Evolutionary conservation across 2,888 invertebrate species (phyloP), one percentile per base, ranked within the genome.

Genomic region (Pedicia rivosa): DNA sequence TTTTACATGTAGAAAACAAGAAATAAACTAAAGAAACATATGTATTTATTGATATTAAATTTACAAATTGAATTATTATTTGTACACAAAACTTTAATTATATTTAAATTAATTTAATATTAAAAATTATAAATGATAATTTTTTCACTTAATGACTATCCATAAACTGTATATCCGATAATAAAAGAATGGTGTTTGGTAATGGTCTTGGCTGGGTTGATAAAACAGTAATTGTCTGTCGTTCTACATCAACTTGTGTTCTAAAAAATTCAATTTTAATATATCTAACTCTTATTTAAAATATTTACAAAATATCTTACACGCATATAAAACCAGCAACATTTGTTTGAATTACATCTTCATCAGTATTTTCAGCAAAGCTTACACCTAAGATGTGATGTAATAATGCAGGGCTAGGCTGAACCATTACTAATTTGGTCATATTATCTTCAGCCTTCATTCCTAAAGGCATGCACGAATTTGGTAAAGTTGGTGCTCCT

Each of bases 401-500:
- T 31, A 84, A 64, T 32, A 95, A 67, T 43, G 74, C 74, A 1
- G 74, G 67, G 51, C 81, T 72, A 2, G 88, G 81, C 40, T 74
- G 70, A 25, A 91, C 75, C 1, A 74, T 64, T 20, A 94, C 88
- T 36, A 94, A 65, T 64, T 90, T 90, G 0, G 90, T 91, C 43
- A 82, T 68, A 55, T 87, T 88, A 60, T 95, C 94, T 54, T 84
- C 84, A 0, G 62, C 57, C 46, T 51, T 87, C 90, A 94, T 94
- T 35, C 95, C 97, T 40, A 94, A 70, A 1, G 97, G 97, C 74
- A 97, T 78, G 57, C 94, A 92, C 3, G 94, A 94, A 52, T 87
- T 90, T 0, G 97, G 95, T 39, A 97, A 64, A 0, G 82, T 74
- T 0, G 90, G 88, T 1, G 92, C 91, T 9, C 94, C 92, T 50